Conservation (phyloP, 2,888 invertebrate genomes). For the Loripinus fragilis region DNA sequence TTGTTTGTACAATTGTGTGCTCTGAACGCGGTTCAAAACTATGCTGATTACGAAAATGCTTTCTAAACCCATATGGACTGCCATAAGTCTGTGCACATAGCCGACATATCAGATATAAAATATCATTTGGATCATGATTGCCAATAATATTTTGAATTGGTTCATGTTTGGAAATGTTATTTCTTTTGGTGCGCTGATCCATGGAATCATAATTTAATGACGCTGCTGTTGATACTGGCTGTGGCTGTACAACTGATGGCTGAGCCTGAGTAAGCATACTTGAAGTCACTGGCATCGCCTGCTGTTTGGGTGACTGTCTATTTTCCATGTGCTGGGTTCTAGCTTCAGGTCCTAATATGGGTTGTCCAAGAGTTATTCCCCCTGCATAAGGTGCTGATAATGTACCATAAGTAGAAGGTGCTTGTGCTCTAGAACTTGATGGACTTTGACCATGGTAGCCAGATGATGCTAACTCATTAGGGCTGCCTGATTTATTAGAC, state of each 20-base stretch:
- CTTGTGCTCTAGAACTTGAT: conserved; percentile 23
- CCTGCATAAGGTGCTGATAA: conserved; percentile 43
- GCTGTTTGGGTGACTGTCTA: conserved; percentile 18
- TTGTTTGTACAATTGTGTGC: conserved; percentile 80
- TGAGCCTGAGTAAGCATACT: conserved; percentile 26
- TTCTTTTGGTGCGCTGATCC: conserved; percentile 42
- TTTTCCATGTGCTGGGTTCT: conserved; percentile 26
- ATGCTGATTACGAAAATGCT: conserved; percentile 81
- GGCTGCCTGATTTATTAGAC: conserved; percentile 20
- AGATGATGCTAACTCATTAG: conserved; percentile 13
- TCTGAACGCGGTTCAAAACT: conserved; percentile 81
- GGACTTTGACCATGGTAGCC: conserved; percentile 29
- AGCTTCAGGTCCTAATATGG: conserved; percentile 45
- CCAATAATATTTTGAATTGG: conserved; percentile 80
- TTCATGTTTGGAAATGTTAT: conserved; percentile 77
- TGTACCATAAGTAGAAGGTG: conserved; percentile 18
- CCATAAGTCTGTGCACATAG: conserved; percentile 80
- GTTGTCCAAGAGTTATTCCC: conserved; percentile 50
- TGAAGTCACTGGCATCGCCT: conserved; percentile 11
- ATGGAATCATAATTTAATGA: conserved; percentile 38
- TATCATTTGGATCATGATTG: conserved; percentile 78
- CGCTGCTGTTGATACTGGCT: conserved; percentile 10
- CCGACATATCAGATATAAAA: conserved; percentile 80
- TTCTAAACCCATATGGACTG: conserved; percentile 80
- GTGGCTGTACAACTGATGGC: conserved; percentile 19